These are phyloP conservation scores for Brachyhypopomus gauderio DNA, from an alignment of 2,113 vertebrate species.

Conservation along the genomic window DNA sequence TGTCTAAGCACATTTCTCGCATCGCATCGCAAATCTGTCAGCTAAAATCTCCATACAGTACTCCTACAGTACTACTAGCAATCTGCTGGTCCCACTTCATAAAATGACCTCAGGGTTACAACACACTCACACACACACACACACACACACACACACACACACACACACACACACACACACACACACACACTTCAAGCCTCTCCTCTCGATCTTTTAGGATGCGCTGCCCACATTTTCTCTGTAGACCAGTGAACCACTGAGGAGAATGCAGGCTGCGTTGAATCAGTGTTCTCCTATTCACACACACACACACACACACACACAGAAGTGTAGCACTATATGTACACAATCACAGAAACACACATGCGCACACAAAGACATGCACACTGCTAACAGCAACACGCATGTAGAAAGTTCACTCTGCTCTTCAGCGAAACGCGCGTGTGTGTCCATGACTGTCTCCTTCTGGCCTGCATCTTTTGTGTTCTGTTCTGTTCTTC, in stretches of 20 bases:
- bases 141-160: neutral
- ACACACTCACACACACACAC: slow-evolving; percentile 22
- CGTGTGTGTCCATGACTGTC: neutral
- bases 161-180: slow-evolving; percentile 29
- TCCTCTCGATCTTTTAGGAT: slow-evolving; percentile 19
- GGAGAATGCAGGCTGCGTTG: slow-evolving; percentile 5
- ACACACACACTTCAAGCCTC: neutral
- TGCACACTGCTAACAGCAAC: neutral
- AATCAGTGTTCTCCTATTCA: neutral
- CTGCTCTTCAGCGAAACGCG: neutral
- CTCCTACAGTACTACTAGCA: slow-evolving; percentile 27
- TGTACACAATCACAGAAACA: no score
- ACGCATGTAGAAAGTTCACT: neutral
- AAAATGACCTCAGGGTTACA: slow-evolving; percentile 26
- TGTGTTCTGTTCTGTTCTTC: neutral
- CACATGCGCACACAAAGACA: no score
- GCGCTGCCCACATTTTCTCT: slow-evolving; percentile 19
- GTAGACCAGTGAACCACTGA: slow-evolving; percentile 36
- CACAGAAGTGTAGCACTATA: no score
- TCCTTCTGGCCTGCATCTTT: neutral
- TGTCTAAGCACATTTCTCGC: slow-evolving; percentile 41
- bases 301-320: neutral
- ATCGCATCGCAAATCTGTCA: slow-evolving; percentile 40
- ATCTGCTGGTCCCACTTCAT: slow-evolving; percentile 39
- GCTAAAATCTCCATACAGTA: slow-evolving; percentile 35